Evolutionary conservation across 1,140 invertebrate species (phyloP), one percentile per base, ranked within the genome.

Genomic region (Bombyx mandarina): DNA sequence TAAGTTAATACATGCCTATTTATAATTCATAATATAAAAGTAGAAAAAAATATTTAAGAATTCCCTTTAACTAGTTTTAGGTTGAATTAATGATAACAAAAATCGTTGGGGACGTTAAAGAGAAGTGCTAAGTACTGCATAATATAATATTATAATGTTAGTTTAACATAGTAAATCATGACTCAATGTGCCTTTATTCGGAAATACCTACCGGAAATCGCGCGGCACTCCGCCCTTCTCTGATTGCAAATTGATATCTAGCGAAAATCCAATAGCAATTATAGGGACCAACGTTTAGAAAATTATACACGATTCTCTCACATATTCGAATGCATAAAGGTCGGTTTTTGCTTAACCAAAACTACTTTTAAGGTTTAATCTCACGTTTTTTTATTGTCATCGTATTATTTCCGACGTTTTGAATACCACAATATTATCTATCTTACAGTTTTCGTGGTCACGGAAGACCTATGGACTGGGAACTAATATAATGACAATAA

Each of bases 231-330:
- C 67, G 57, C 63, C 66, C 76, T 66, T 58, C 64, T 57, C 60
- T 66, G 60, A 62, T 66, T 63, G 63, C 61, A 35, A 35, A 61
- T 63, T 62, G 66, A 65, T 43, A 35, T 69, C 67, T 75, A 73
- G 77, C 65, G 60, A 62, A 60, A 68, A 67, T 82, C 77, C 79
- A 82, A 85, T 87, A 85, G 82, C 75, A 83, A 85, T 77, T 74
- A 76, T 85, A 82, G 83, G 83, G 83, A 87, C 83, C 83, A 87
- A 87, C 70, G 75, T 85, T 87, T 87, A 87, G 82, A 85, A 67
- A 84, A 87, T 82, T 85, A 87, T 87, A 82, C 75, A 83, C 68
- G 68, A 79, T 71, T 74, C 73, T 67, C 69, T 71, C 71, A 77
- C 70, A 71, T 78, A 64, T 68, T 73, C 62, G 60, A 73, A 18